Base-by-base conservation (phyloP, 2,113 vertebrate species). In the Cacatua alba region DNA sequence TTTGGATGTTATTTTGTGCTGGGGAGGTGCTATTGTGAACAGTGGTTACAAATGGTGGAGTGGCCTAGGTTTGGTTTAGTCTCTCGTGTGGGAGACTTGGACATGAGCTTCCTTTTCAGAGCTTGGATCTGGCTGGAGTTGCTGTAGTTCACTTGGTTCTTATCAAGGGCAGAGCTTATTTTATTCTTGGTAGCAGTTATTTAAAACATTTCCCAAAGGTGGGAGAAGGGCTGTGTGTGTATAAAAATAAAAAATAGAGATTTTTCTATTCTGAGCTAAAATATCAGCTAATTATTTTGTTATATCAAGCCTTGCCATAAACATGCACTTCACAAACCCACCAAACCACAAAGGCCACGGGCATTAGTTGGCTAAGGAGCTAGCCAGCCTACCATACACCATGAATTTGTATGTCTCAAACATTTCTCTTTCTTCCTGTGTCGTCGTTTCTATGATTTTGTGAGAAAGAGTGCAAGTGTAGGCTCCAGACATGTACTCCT, bases 401-500 rank as follows among this genome's bases (percentile, higher is more conserved):
- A 97, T 88, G 85, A 98, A 98, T 70, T 92, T 93, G 20, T 98
- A 98, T 10, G 33, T 86, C 59, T 95, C 94, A 52, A 93, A 81
- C 26, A 78, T 17, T 29, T 88, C 72, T 41, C 35, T 94, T 82
- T 98, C 98, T 88, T 95, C 92, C 53, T 94, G 95, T 13, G 95
- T 97, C 2, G 85, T 95, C 17, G 85, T 92, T 85, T 95, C 91
- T 24, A 98, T 35, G 82, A 83, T 90, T 85, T 96, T 98, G 91
- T 97, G 97, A 92, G 97, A 95, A 57, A 98, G 95, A 46, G 79
- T 97, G 76, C 98, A 98, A 19, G 92, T 97, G 75, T 98, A 98
- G 88, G 92, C 74, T 94, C 98, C 98, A 75, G 98, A 98, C 92
- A 98, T 92, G 11, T 51, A 48, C 89, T 97, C 97, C 74, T 51